phyloP scores from a whole-genome alignment of 2,797 vertebrate genomes.

The Varecia variegata region DNA sequence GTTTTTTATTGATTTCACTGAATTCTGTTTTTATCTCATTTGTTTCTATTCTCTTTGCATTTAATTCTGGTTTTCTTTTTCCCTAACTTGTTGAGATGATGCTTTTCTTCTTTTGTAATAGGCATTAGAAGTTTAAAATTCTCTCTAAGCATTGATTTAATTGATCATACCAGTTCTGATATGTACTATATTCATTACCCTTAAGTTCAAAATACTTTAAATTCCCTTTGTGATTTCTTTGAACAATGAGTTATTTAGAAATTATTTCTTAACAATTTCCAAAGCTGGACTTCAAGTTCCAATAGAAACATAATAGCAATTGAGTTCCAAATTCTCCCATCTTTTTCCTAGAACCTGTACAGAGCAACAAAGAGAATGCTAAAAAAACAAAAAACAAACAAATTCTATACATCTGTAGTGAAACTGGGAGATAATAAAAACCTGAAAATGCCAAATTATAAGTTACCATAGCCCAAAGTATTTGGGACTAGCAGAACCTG shows the following conservation, averaged over 20 bases:
- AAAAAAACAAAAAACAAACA: background rate
- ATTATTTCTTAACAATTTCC: constrained; percentile 46
- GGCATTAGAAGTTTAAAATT: constrained; percentile 48
- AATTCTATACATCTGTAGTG: background rate
- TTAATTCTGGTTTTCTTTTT: constrained; percentile 46
- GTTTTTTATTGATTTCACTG: constrained; percentile 53
- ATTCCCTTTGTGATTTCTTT: constrained; percentile 28
- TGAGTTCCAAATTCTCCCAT: constrained; percentile 33
- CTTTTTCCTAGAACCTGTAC: constrained; percentile 25
- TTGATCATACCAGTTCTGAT: constrained; percentile 19
- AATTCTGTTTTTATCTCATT: constrained; percentile 47
- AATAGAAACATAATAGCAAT: background rate
- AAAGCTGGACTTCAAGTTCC: constrained; percentile 47
- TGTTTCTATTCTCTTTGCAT: constrained; percentile 43
- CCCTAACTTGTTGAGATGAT: constrained; percentile 56
- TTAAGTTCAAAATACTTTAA: constrained; percentile 48
- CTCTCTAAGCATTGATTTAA: constrained; percentile 46
- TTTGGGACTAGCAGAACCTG: background rate
- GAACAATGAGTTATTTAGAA: background rate
- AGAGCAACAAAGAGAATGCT: constrained; percentile 46
- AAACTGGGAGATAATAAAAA: constrained; percentile 33
- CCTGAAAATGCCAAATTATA: constrained; percentile 37
- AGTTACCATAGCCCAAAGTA: constrained; percentile 42
- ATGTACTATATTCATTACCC: constrained; percentile 18
- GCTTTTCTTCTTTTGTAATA: constrained; percentile 27